phyloP scores from a whole-genome alignment of 2,113 vertebrate species.

The Pongo abelii region DNA sequence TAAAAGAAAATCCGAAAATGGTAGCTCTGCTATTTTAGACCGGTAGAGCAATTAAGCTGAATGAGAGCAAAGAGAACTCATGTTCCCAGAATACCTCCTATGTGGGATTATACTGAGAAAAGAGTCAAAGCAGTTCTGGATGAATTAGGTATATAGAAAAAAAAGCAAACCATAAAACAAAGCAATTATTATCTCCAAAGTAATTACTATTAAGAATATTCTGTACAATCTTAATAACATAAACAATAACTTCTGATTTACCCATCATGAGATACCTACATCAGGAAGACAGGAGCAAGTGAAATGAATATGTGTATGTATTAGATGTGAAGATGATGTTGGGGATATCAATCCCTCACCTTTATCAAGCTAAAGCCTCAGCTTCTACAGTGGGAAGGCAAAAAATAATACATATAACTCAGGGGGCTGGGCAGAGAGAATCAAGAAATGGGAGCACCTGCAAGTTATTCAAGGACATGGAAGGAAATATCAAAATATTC shows the following conservation, averaged over 20 bases:
- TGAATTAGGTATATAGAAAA: background rate
- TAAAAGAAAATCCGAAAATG: constrained; percentile 33
- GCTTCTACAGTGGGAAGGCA: background rate
- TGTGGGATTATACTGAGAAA: background rate
- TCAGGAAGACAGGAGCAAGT: background rate
- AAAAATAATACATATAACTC: background rate
- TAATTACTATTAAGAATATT: background rate
- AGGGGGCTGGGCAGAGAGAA: background rate
- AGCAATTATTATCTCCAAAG: background rate
- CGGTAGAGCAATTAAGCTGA: background rate
- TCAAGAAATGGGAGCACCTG: background rate
- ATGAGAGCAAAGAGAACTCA: background rate
- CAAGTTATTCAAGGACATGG: background rate
- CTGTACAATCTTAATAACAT: background rate
- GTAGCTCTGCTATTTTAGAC: background rate
- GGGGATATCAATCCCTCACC: no score
- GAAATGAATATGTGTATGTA: background rate
- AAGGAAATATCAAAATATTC: background rate
- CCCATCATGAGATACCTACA: background rate
- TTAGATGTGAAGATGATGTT: background rate
- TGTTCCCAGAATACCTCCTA: background rate
- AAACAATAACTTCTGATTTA: background rate
- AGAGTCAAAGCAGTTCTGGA: background rate
- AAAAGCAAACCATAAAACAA: background rate
- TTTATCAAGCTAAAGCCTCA: background rate